These are phyloP conservation scores for Matsumyia berberina DNA, from an alignment of 2,888 invertebrate genomes.

Conservation along the genomic window DNA sequence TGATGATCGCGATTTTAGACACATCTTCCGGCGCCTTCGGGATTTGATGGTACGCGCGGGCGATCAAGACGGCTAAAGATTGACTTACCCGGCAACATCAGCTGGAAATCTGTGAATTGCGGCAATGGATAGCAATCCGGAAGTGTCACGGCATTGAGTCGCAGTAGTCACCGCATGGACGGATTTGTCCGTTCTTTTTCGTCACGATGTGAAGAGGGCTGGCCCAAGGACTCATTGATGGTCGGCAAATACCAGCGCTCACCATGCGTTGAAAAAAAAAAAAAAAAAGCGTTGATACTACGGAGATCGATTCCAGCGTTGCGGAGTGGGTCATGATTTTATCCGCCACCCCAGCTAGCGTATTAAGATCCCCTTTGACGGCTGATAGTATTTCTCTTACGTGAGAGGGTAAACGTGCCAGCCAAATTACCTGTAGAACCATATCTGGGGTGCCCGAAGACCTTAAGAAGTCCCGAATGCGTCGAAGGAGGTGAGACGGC, in stretches of 20 bases:
- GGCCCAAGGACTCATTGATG: background rate
- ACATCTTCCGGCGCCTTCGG: background rate
- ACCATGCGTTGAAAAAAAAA: background rate
- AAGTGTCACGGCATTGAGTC: background rate
- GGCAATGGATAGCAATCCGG: background rate
- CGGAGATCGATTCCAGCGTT: background rate
- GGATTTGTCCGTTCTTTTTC: background rate
- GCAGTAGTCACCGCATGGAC: background rate
- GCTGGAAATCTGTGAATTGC: background rate
- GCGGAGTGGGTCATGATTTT: slow-evolving; percentile 9
- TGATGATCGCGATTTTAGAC: background rate
- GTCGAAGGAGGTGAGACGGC: slow-evolving; percentile 19
- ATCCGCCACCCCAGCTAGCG: background rate
- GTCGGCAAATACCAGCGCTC: background rate
- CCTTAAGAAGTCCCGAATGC: slow-evolving; percentile 1
- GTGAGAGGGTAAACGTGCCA: too few species aligned
- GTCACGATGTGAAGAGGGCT: background rate
- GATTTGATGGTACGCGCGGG: background rate
- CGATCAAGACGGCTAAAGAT: background rate
- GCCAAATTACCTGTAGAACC: background rate
- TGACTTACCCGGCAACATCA: background rate
- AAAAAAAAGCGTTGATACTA: too few species aligned
- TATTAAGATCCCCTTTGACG: background rate
- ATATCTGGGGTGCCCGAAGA: background rate
- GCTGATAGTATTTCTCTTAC: background rate